Base-by-base conservation (phyloP, 2,888 invertebrate genomes). In the Holacanthella duospinosa region DNA sequence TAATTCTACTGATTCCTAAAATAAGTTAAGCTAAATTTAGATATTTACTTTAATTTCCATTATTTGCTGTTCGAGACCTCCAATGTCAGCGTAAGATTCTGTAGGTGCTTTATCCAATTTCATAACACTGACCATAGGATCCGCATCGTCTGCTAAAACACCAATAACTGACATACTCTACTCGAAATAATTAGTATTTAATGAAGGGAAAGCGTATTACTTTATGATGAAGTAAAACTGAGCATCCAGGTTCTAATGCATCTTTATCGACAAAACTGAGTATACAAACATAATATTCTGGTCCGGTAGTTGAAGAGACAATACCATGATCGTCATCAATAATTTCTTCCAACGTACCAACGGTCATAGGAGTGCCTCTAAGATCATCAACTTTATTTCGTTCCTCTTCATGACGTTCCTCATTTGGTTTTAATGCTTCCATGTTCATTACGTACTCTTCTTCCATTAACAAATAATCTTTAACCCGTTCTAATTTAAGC, bases 111-210 rank as follows among this genome's bases (percentile, higher is more conserved):
- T 96, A 82, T 96, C 96, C 84, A 77, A 80, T 78, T 99, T 99
- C 99, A 99, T 99, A 1, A 99, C 99, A 16, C 96, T 97, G 1
- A 99, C 99, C 97, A 99, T 99, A 2, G 99, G 99, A 79, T 99
- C 99, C 16, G 96, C 97, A 76, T 99, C 97, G 79, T 99, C 99
- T 27, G 93, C 89, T n/a, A 97, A 79, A 0, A 97, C 95, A 62
- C 99, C 97, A 29, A 99, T 96, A n/a, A 99, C 96, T 56, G 96
- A 94, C 81, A 99, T 96, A 1, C n/a, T n/a, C n/a, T n/a, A n/a
- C n/a, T n/a, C n/a, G n/a, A n/a, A n/a, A n/a, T n/a, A n/a, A n/a
- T n/a, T n/a, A n/a, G n/a, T n/a, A n/a, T n/a, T n/a, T n/a, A n/a
- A n/a, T n/a, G n/a, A n/a, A n/a, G n/a, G n/a, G n/a, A n/a, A n/a